Evolutionary conservation across 2,888 invertebrate species (phyloP).

Genomic region (Drepanosiphum platanoidis): DNA sequence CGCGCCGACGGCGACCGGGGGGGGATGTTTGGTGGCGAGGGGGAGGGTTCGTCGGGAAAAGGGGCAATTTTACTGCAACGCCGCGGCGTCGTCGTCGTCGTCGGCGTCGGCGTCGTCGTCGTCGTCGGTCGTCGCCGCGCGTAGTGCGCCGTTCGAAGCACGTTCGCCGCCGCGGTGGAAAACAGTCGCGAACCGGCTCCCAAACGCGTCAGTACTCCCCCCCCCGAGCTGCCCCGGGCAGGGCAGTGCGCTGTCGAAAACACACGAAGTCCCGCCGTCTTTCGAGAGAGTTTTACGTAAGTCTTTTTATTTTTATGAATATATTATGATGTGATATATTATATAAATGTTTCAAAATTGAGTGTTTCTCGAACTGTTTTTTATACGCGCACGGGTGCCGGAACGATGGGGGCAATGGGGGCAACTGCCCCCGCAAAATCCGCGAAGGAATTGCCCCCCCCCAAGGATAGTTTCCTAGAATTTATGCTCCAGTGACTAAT

Average conservation of each 20-base stretch:
- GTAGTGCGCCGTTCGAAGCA: slow-evolving; percentile 20
- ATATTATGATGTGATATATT: too few relatives aligned
- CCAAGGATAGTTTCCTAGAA: too few relatives aligned
- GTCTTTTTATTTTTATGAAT: neutral
- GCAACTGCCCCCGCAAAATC: too few relatives aligned
- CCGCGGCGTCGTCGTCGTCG: slow-evolving; percentile 4
- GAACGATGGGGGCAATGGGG: too few relatives aligned
- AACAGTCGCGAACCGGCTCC: slow-evolving; percentile 57
- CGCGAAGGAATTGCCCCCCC: too few relatives aligned
- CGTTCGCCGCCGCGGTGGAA: neutral
- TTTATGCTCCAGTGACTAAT: too few relatives aligned
- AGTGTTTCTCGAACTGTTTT: too few relatives aligned
- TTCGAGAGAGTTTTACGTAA: slow-evolving; percentile 17
- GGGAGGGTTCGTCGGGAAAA: neutral
- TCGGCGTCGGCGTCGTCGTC: slow-evolving; percentile 15
- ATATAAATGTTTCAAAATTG: too few relatives aligned
- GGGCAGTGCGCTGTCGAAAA: slow-evolving; percentile 11
- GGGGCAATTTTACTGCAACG: slow-evolving; percentile 23
- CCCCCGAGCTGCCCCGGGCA: neutral
- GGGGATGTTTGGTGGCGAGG: neutral
- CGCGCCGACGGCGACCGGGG: neutral
- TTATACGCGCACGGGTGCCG: too few relatives aligned
- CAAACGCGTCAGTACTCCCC: slow-evolving; percentile 18
- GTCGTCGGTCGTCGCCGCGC: too few relatives aligned
- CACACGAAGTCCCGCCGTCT: neutral